Evolutionary conservation across 2,797 vertebrate species (phyloP).

Genomic region (Leuciscus waleckii): DNA sequence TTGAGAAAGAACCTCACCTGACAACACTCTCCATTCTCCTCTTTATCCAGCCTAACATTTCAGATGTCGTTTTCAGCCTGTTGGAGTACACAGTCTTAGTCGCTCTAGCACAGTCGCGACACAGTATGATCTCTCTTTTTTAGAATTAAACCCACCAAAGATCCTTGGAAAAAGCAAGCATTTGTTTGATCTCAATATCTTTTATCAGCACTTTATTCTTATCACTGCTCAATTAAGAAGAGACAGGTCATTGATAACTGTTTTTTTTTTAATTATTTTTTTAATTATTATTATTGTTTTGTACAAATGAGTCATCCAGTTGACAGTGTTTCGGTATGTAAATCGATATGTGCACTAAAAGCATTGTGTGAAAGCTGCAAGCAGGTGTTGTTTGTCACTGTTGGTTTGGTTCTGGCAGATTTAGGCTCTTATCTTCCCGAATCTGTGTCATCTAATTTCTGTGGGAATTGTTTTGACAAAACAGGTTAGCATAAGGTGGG

Average conservation of each 20-base stretch:
- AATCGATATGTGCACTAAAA: slow-evolving; percentile 39
- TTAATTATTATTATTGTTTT: background rate
- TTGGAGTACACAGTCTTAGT: background rate
- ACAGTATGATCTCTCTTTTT: background rate
- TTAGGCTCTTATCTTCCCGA: slow-evolving; percentile 77
- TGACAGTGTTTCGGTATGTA: slow-evolving; percentile 15
- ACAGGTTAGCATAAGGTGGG: slow-evolving; percentile 83
- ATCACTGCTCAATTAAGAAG: background rate
- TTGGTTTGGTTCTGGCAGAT: slow-evolving; percentile 80
- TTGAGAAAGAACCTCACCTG: slow-evolving; percentile 66
- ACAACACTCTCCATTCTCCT: slow-evolving; percentile 63
- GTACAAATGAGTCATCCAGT: background rate
- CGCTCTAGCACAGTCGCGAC: background rate
- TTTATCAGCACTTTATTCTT: background rate
- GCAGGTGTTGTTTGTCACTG: slow-evolving; percentile 74
- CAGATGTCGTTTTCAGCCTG: slow-evolving; percentile 12
- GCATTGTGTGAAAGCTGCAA: slow-evolving; percentile 71
- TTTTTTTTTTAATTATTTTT: background rate
- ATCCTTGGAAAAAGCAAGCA: background rate
- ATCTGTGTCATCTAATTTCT: slow-evolving; percentile 83
- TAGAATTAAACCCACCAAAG: background rate
- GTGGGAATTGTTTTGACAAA: slow-evolving; percentile 86
- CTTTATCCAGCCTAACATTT: slow-evolving; percentile 53
- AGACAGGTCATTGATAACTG: background rate
- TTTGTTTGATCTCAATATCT: background rate